A percentile compares a stretch with the other conserved stretches of the same genome.
phyloP scores from a whole-genome alignment of 2,113 vertebrate species.

The Lontra canadensis region DNA sequence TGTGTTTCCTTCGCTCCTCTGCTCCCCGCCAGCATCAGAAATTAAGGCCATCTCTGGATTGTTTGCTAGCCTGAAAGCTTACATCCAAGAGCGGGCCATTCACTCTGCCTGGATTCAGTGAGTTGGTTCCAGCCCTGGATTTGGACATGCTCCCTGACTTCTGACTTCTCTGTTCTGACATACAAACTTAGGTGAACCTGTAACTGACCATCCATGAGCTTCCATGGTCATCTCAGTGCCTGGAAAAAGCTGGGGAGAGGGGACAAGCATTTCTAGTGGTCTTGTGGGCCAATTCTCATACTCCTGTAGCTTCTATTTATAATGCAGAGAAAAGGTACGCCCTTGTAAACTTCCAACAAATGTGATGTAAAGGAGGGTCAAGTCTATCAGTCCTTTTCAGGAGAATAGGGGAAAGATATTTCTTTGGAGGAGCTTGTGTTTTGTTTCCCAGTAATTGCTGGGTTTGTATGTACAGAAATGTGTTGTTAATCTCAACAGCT shows the following conservation, averaged over 20 bases:
- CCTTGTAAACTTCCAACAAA: background rate
- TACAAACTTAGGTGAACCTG: background rate
- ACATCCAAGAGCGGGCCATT: background rate
- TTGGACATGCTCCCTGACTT: background rate
- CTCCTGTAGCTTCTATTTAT: background rate
- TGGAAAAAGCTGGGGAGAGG: background rate
- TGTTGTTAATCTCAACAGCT: background rate
- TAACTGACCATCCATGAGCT: background rate
- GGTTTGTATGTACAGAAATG: background rate
- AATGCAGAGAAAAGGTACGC: background rate
- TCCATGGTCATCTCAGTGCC: background rate
- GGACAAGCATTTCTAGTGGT: background rate
- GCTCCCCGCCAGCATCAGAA: background rate
- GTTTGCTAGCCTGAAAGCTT: background rate
- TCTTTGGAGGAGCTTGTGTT: constrained; percentile 7
- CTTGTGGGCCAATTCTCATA: background rate
- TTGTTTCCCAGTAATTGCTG: background rate
- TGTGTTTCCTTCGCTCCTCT: background rate
- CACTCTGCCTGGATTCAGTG: background rate
- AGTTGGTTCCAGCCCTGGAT: background rate
- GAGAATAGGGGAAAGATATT: background rate
- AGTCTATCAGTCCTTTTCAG: background rate
- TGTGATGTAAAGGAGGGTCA: background rate
- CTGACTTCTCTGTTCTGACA: background rate
- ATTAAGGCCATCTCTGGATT: background rate